Base-by-base conservation (phyloP, 2,113 vertebrate species). In the Vireo altiloquus region DNA sequence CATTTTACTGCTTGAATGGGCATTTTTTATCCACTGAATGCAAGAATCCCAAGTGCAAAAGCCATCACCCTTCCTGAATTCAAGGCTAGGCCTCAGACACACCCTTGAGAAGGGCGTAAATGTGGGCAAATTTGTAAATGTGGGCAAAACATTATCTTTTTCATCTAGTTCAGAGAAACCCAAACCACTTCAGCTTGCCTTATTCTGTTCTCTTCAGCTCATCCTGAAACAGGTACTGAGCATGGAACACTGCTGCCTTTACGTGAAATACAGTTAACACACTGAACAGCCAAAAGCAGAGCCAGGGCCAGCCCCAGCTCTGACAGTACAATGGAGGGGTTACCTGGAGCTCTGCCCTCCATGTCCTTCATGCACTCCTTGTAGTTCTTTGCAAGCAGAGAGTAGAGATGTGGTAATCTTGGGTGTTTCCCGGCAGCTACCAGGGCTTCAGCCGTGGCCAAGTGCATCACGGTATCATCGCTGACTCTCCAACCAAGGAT, bases 391-490 rank as follows among this genome's bases (percentile, higher is more conserved):
- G 98, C 98, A 50, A 99, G 80, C n/a, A 97, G 80, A 7, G 91
- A 68, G 89, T 98, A 98, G 31, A 98, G 95, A 11, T 20, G 60
- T 3, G 47, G 18, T 44, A 97, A 84, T 8, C 46, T 53, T 5
- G 87, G 44, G 4, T 74, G 65, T 25, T 86, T 87, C 17, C 97
- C 97, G 0, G 97, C 98, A 89, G 97, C 94, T 63, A 97, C 61
- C 69, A 99, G 95, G 15, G 98, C 98, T 75, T 98, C 98, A 0
- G 98, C 98, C 0, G 98, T 99, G n/a, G 98, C 98, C 93, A 99
- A 83, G 85, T 99, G 98, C 98, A 99, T 99, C 59, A 99, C 96
- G 0, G 98, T 99, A n/a, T 99, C 98, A 46, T 98, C 98, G 0
- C 98, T 99, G 74, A 98, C 98, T 22, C 46, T 97, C 98, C 98